phyloP scores from a whole-genome alignment of 2,888 invertebrate genomes.

The Pinctada fucata region DNA sequence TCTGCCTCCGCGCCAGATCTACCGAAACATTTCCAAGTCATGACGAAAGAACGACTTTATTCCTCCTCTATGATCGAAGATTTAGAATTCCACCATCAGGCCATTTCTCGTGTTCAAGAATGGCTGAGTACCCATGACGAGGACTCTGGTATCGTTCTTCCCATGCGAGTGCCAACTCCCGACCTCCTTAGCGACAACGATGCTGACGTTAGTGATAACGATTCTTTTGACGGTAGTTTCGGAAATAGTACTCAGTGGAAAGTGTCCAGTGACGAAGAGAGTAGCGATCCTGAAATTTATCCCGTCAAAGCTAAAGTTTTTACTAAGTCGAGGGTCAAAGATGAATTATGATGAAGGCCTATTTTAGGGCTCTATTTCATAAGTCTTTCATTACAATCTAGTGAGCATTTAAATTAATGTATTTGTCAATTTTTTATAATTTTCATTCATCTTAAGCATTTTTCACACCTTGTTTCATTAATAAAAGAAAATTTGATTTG shows the following conservation, averaged over 20 bases:
- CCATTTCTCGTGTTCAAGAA: slow-evolving; percentile 59
- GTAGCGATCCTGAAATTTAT: not conserved
- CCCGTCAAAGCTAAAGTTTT: too few relatives aligned
- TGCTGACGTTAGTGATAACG: slow-evolving; percentile 42
- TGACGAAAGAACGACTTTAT: slow-evolving; percentile 39
- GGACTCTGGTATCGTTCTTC: slow-evolving; percentile 45
- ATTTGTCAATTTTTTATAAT: too few relatives aligned
- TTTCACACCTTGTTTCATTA: too few relatives aligned
- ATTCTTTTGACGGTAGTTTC: slow-evolving; percentile 42
- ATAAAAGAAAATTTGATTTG: too few relatives aligned
- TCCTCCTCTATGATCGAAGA: slow-evolving; percentile 62
- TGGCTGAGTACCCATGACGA: slow-evolving; percentile 59
- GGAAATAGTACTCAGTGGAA: slow-evolving; percentile 7
- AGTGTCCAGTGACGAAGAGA: not conserved
- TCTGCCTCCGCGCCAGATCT: slow-evolving; percentile 59
- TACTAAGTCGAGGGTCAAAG: not conserved
- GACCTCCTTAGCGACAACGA: slow-evolving; percentile 40
- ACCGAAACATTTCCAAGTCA: slow-evolving; percentile 64
- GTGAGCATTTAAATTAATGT: too few relatives aligned
- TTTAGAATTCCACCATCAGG: slow-evolving; percentile 59
- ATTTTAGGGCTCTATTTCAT: not conserved
- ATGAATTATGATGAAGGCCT: slow-evolving; percentile 24
- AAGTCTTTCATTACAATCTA: not conserved
- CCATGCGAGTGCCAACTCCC: slow-evolving; percentile 24
- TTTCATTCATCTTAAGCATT: too few relatives aligned